Percentiles rank a stretch among this genome's conserved stretches.
Conservation (phyloP, 2,113 vertebrate genomes). For the Bucco capensis region DNA sequence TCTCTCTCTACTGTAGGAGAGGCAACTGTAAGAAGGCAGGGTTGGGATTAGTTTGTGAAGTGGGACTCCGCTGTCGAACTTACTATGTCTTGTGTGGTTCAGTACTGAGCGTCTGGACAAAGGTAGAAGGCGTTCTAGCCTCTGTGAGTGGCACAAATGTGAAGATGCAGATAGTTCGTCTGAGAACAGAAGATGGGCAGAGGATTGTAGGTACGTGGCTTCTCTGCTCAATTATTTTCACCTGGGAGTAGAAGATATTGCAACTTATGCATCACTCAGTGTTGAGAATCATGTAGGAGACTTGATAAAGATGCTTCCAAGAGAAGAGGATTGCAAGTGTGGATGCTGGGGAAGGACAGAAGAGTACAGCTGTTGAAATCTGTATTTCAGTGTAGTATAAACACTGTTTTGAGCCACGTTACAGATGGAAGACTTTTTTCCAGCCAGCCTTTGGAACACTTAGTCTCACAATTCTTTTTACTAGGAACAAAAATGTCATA, state of each 20-base stretch:
- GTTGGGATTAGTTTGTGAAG: constrained; percentile 91
- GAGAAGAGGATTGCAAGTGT: not conserved
- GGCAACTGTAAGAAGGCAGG: constrained; percentile 97
- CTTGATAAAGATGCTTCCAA: not conserved
- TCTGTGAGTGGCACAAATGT: constrained; percentile 94
- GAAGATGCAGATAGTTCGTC: constrained; percentile 96
- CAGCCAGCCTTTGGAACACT: not conserved
- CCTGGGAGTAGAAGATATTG: not conserved
- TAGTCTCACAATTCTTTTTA: not conserved
- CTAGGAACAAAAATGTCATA: accelerated
- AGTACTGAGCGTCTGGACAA: constrained; percentile 96
- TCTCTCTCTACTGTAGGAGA: constrained; percentile 73
- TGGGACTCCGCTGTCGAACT: constrained; percentile 90
- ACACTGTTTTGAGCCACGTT: not conserved
- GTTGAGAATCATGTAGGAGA: not conserved
- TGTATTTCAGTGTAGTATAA: too few species aligned
- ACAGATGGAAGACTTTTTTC: not conserved
- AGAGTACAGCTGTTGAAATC: not conserved
- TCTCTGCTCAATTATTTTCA: not conserved
- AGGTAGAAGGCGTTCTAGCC: constrained; percentile 92
- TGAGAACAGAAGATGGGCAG: constrained; percentile 93
- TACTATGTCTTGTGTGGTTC: constrained; percentile 95
- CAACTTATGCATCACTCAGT: accelerated
- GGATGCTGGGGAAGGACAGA: not conserved
- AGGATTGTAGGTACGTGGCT: constrained; percentile 88